A percentile compares a stretch with the other conserved stretches of the same genome.
These are phyloP conservation scores for Potorous gilbertii DNA, from an alignment of 2,797 vertebrate species.

Conservation along the genomic window DNA sequence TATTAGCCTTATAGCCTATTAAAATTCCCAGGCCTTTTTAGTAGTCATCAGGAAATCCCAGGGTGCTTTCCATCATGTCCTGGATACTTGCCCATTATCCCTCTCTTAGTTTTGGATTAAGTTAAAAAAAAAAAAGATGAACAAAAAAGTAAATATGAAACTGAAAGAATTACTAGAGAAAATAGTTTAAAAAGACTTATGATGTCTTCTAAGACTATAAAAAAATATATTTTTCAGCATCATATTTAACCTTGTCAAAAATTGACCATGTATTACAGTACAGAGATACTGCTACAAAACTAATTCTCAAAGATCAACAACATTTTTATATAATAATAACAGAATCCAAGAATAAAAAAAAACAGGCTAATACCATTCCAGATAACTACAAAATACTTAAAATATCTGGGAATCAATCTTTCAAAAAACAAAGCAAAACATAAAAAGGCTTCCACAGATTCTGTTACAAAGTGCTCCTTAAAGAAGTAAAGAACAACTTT, in stretches of 20 bases:
- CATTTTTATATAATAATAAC: neutral
- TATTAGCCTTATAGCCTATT: neutral
- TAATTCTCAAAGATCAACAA: neutral
- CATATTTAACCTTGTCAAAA: neutral
- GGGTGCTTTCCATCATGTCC: neutral
- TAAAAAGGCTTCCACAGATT: neutral
- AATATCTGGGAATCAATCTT: neutral
- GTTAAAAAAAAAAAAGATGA: neutral
- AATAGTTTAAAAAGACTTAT: neutral
- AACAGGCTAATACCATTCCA: neutral
- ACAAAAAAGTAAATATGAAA: neutral
- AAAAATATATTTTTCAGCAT: neutral
- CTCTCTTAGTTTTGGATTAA: neutral
- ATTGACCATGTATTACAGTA: neutral
- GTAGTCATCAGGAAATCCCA: neutral
- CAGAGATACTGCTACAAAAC: neutral
- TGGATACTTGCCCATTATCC: neutral
- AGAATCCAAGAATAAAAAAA: neutral
- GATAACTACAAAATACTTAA: neutral
- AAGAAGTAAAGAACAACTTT: neutral
- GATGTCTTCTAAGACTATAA: neutral
- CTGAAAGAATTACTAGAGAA: neutral
- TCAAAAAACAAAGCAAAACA: neutral
- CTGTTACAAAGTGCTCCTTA: neutral
- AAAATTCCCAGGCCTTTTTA: neutral